Base-by-base conservation (phyloP, 35 echinoderm and acorn worm species). In the Diadema setosum region DNA sequence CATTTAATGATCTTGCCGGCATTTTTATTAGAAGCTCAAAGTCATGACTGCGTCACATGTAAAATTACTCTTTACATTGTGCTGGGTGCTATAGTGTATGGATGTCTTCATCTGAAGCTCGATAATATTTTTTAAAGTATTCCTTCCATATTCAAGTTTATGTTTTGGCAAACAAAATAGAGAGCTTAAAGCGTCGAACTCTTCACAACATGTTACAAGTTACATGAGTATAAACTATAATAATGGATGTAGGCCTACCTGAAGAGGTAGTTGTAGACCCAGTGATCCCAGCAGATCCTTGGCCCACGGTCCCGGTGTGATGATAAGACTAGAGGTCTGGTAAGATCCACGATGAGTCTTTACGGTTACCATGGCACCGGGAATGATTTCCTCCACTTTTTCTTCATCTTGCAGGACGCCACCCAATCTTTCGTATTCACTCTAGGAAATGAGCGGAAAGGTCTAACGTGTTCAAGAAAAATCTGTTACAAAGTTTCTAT, bases 251-350 rank as follows among this genome's bases (percentile, higher is more conserved):
- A n/a, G n/a, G 30, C 58, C 83, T 44, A 97, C 95, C 87, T 90
- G 65, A 3, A 97, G 84, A 20, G 96, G 89, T 55, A 86, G 78
- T 31, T 94, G 43, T 4, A 98, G 63, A 11, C 92, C 96, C 0
- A 98, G 92, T 31, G 92, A 92, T 42, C 34, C 64, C 27, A 98
- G 70, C 11, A 98, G 4, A 35, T 91, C 82, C 24, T 81, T 86
- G 30, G 96, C 81, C 96, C 96, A 98, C 16, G 96, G 88, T 59
- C 96, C 96, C 3, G 92, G 80, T 33, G 96, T 91, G n/a, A 98
- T 23, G 5, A 94, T 81, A n/a, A 98, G 56, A 87, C 82, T 94
- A 45, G 84, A 88, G 57, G 84, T 67, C 84, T 42, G 82, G 46
- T 98, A 91, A 31, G 52, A 52, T 15, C 14, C 81, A 83, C 88